Percentiles rank a stretch among this genome's conserved stretches.
phyloP scores from a whole-genome alignment of 2,888 invertebrate genomes.

The Lithodes maja region DNA sequence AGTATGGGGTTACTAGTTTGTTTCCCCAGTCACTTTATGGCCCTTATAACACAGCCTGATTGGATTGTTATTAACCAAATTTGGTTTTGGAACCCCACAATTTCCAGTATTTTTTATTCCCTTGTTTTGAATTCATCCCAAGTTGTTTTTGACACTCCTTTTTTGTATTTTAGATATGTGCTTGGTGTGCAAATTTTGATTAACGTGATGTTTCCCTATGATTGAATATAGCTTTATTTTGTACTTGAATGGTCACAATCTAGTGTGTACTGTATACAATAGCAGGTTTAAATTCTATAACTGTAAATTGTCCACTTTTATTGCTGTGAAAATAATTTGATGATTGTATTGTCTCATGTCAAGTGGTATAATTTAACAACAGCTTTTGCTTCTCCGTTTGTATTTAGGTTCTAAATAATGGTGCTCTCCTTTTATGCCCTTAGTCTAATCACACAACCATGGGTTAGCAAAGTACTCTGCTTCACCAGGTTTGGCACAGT shows the following conservation, averaged over 20 bases:
- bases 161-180: conserved; percentile 35
- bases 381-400: conserved; percentile 58
- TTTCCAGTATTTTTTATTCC: no score
- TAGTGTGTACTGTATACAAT: neutral
- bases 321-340: conserved; percentile 33
- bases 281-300: conserved; percentile 19
- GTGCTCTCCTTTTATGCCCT: conserved; percentile 59
- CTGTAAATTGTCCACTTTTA: conserved; percentile 12
- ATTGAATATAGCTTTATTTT: neutral
- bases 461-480: conserved; percentile 68
- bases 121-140: neutral
- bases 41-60: no score
- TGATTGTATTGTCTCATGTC: conserved; percentile 26
- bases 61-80: no score
- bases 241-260: conserved; percentile 26
- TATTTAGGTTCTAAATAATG: conserved; percentile 63
- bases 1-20: neutral
- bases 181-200: conserved; percentile 28
- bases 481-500: conserved; percentile 68
- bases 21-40: no score
- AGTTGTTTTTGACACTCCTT: neutral
- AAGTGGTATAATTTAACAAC: conserved; percentile 44
- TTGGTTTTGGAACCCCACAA: no score
- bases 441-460: conserved; percentile 67
- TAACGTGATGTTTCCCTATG: neutral